Evolutionary conservation across 2,888 invertebrate species (phyloP), one percentile per base, ranked within the genome.

Genomic region (Eristalis arbustorum): DNA sequence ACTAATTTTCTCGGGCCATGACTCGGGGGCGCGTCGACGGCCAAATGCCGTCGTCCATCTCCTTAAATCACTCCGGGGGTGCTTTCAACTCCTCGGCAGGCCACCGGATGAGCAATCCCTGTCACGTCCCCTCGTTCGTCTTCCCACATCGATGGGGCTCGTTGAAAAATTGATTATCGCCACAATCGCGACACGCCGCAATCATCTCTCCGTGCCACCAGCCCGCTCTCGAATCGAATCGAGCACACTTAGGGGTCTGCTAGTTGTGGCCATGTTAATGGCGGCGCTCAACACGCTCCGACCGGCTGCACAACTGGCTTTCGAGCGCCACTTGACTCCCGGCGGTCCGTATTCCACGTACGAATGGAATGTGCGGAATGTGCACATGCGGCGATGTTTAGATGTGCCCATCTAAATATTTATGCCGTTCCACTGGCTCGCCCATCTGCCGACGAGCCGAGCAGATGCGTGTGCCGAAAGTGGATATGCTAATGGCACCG

Each of bases 151-250:
- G 56, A 68, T 18, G 49, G 49, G 18, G 69, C 74, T 74, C 78
- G 66, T 84, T 75, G 59, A 84, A 84, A 83, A 84, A 84, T 79
- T 84, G 79, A 84, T 84, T 75, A 84, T 74, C 73, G 79, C 37
- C 69, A 74, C 69, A 69, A 74, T 49, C 49, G 64, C 74, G 74
- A 66, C 37, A 63, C 34, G 63, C 69, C 78, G 64, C 73, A 74
- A 64, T 78, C 73, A 69, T 74, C 68, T 28, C 62, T 40, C 37
- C 73, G 40, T 42, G n/a, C 14, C n/a, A n/a, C 25, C 25, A n/a
- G n/a, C n/a, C n/a, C n/a, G n/a, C 42, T 42, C 42, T 42, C n/a
- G 34, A 67, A 8, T 23, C n/a, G 42, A 73, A 69, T 31, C n/a
- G 42, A 73, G 64, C 42, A 73, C 63, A n/a, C 67, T 72, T 63